Evolutionary conservation across 2,888 invertebrate species (phyloP).

Genomic region (Keiferia lycopersicella): DNA sequence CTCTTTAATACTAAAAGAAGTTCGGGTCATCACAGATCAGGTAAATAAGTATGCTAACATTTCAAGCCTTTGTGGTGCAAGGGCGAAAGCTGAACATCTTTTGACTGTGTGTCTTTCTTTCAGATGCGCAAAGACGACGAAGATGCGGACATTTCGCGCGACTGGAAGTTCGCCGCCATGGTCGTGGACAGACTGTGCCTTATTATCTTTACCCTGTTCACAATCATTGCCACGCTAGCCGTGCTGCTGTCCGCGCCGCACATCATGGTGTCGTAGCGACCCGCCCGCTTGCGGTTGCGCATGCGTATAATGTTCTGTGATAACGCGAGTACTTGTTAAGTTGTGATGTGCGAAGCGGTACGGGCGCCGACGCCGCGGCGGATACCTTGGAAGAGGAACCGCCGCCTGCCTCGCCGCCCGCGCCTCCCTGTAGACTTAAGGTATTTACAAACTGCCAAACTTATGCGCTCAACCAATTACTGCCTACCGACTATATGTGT

Average conservation of each 20-base stretch:
- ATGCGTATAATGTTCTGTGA: slow-evolving; percentile 83
- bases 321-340: slow-evolving; percentile 86
- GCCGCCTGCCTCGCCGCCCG: slow-evolving; percentile 72
- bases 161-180: slow-evolving; percentile 99
- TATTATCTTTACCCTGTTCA: slow-evolving; percentile 99
- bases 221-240: slow-evolving; percentile 98
- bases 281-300: slow-evolving; percentile 78
- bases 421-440: slow-evolving; percentile 76
- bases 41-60: slow-evolving; percentile 60
- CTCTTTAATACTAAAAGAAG: slow-evolving; percentile 96
- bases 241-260: slow-evolving; percentile 98
- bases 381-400: slow-evolving; percentile 54
- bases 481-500: slow-evolving; percentile 57
- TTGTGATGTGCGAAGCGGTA: slow-evolving; percentile 81
- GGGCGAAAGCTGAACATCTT: background rate
- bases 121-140: slow-evolving; percentile 97
- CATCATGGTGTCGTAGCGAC: slow-evolving; percentile 94
- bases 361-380: slow-evolving; percentile 72
- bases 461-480: slow-evolving; percentile 67
- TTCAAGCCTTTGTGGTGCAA: background rate
- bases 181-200: slow-evolving; percentile 99
- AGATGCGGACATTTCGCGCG: slow-evolving; percentile 95
- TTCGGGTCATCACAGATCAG: slow-evolving; percentile 95
- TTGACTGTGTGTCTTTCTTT: slow-evolving; percentile 38
- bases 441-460: slow-evolving; percentile 73